phyloP scores from a whole-genome alignment of 2,888 invertebrate genomes.

The Pyrrhosoma nymphula region DNA sequence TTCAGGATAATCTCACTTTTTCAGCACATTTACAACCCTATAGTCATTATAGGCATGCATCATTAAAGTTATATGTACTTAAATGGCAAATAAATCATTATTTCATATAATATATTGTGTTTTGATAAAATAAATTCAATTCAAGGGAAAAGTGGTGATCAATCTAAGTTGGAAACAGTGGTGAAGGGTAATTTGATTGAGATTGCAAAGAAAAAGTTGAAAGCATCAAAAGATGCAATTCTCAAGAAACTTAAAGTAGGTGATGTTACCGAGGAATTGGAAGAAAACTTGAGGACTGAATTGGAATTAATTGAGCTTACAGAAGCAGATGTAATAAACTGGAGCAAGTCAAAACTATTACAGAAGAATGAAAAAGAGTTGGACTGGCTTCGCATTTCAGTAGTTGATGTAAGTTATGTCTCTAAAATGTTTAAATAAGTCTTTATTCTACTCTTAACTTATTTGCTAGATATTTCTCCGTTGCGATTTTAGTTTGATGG shows the following conservation, averaged over 20 bases:
- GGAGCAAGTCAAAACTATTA: neutral
- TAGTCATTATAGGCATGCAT: neutral
- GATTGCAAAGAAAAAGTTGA: slow-evolving; percentile 43
- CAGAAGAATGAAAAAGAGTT: slow-evolving; percentile 10
- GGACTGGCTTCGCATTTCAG: slow-evolving; percentile 58
- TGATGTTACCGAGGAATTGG: neutral
- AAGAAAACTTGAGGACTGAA: neutral
- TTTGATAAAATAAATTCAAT: neutral
- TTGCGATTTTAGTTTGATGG: slow-evolving; percentile 35
- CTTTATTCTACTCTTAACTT: neutral
- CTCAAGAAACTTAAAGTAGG: neutral
- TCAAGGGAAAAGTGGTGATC: slow-evolving; percentile 46
- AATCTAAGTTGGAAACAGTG: neutral
- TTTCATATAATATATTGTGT: neutral
- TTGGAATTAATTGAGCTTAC: neutral
- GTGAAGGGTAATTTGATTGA: slow-evolving; percentile 31
- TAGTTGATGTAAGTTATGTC: slow-evolving; percentile 40
- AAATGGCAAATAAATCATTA: neutral
- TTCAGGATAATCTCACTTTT: no score
- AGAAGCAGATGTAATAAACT: neutral
- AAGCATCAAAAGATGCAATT: neutral
- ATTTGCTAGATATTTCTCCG: neutral
- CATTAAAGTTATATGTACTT: neutral
- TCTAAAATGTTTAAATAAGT: neutral
- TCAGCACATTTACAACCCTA: no score